A percentile compares a stretch with the other conserved stretches of the same genome.
These are phyloP conservation scores for Lepidocolaptes lacrymiger DNA, from an alignment of 2,797 vertebrate genomes.

Conservation along the genomic window DNA sequence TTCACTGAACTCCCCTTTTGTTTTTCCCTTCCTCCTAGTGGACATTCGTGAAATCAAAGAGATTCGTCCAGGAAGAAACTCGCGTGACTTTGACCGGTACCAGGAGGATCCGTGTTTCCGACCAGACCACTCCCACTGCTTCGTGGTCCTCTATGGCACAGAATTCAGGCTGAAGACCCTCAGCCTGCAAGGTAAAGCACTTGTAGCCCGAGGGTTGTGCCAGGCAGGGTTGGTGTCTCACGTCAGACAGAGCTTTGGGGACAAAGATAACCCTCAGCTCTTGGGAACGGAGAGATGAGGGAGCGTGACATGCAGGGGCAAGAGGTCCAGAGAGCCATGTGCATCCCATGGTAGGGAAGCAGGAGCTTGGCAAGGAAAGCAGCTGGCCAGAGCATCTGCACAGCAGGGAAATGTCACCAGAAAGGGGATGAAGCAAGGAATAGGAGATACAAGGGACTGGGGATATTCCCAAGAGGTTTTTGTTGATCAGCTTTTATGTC, in stretches of 20 bases:
- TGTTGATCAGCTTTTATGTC: neutral
- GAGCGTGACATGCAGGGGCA: rapidly evolving
- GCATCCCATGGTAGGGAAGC: rapidly evolving
- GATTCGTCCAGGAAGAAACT: conserved; percentile 92
- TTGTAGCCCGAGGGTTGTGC: rapidly evolving
- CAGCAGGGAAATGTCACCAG: neutral
- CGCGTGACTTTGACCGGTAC: conserved; percentile 95
- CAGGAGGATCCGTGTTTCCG: conserved; percentile 90
- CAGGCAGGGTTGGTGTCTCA: neutral
- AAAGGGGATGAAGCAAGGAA: neutral
- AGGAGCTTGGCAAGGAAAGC: neutral
- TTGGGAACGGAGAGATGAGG: rapidly evolving
- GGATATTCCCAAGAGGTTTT: neutral
- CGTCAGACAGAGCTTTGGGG: neutral
- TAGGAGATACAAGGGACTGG: neutral
- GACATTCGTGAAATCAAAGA: conserved; percentile 98
- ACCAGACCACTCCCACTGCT: conserved; percentile 90
- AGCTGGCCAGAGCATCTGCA: neutral
- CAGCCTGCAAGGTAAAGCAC: conserved; percentile 89
- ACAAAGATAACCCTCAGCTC: neutral
- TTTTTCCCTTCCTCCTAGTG: conserved; percentile 75
- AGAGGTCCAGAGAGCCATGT: neutral
- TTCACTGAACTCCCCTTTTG: neutral
- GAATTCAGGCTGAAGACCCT: conserved; percentile 97
- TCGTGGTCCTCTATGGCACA: conserved; percentile 93